These are phyloP conservation scores for Pyrochroa serraticornis DNA, from an alignment of 2,888 invertebrate genomes.

Conservation along the genomic window DNA sequence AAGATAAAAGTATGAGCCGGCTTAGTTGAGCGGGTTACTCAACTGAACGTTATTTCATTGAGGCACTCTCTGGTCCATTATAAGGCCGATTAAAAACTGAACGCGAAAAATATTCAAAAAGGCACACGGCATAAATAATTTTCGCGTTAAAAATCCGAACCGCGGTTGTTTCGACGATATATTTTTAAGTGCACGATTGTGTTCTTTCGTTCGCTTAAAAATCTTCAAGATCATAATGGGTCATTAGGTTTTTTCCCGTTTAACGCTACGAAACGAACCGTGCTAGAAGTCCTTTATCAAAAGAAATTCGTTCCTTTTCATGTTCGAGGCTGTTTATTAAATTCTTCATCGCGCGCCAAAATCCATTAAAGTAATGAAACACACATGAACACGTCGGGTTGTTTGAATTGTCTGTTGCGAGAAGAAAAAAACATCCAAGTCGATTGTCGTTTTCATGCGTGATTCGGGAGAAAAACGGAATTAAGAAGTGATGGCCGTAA, in stretches of 20 bases:
- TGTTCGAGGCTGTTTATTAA: slow-evolving; percentile 16
- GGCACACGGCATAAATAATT: slow-evolving; percentile 12
- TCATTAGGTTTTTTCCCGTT: slow-evolving; percentile 28
- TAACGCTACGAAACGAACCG: slow-evolving; percentile 23
- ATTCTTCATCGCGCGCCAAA: slow-evolving; percentile 13
- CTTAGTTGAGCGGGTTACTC: too few species aligned
- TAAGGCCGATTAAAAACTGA: too few species aligned
- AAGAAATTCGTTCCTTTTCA: slow-evolving; percentile 5
- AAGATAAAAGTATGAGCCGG: too few species aligned
- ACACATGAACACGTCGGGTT: not conserved
- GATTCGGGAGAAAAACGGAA: not conserved
- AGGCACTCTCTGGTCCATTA: too few species aligned
- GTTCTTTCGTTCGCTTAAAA: slow-evolving; percentile 23
- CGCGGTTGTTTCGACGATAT: slow-evolving; percentile 24
- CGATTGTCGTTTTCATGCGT: not conserved
- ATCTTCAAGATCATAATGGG: slow-evolving; percentile 28
- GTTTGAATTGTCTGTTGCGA: slow-evolving; percentile 1
- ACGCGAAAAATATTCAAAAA: not conserved
- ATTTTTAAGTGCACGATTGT: slow-evolving; percentile 28
- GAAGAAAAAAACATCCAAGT: not conserved
- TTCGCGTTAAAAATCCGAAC: slow-evolving; percentile 10
- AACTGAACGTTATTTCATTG: too few species aligned
- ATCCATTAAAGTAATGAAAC: too few species aligned
- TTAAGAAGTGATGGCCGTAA: too few species aligned
- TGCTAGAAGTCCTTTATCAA: slow-evolving; percentile 17